Percentiles rank a stretch among this genome's conserved stretches.
These are phyloP conservation scores for Lophochroa leadbeateri DNA, from an alignment of 2,113 vertebrate genomes.

Conservation along the genomic window DNA sequence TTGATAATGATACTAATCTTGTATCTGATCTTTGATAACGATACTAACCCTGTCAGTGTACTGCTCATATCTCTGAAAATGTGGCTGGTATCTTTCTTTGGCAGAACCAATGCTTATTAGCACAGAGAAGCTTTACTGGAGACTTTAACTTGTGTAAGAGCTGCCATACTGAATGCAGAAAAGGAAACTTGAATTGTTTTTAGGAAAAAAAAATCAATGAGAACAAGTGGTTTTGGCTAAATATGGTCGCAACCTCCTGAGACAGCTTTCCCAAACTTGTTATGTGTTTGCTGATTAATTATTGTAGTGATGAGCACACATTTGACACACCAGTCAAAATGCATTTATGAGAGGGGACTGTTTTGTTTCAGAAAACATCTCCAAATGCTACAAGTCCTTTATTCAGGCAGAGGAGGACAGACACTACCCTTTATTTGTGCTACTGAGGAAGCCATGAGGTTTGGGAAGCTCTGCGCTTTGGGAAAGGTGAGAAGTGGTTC, in stretches of 20 bases:
- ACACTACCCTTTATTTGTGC: not conserved
- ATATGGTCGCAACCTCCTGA: not conserved
- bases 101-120: not conserved
- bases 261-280: not conserved
- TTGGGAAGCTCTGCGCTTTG: not conserved
- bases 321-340: not conserved
- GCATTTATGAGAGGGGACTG: not conserved
- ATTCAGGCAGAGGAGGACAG: not conserved
- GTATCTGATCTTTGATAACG: constrained; percentile 34
- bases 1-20: constrained; percentile 55
- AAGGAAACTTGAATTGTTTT: not conserved
- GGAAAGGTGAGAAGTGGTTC: not conserved
- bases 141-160: not conserved
- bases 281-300: not conserved
- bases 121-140: not conserved
- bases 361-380: not conserved
- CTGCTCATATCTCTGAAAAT: not conserved
- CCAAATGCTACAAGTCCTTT: not conserved
- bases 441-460: not conserved
- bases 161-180: not conserved
- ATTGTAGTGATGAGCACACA: not conserved
- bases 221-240: not conserved
- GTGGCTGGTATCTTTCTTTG: not conserved
- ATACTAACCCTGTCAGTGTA: not conserved
- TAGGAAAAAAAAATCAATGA: not conserved